Evolutionary conservation across 1,140 invertebrate genomes (phyloP).

Genomic region (Bombus haemorrhoidalis): DNA sequence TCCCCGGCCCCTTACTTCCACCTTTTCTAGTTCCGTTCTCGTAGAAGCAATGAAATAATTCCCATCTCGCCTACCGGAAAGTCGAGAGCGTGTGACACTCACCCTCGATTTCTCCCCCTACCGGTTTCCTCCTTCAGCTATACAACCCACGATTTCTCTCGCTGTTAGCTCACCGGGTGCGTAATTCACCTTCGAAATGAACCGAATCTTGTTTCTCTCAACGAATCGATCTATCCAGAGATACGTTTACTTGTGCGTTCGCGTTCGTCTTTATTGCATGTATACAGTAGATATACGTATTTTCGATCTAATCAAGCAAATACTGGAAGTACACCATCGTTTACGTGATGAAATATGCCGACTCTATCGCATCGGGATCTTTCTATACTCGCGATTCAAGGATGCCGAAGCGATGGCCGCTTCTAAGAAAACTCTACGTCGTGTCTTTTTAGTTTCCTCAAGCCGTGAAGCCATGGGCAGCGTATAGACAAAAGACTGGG

Average conservation of each 20-base stretch:
- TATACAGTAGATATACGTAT: too few species aligned
- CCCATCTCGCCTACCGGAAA: constrained; percentile 29
- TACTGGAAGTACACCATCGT: background rate
- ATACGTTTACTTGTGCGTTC: background rate
- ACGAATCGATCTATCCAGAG: background rate
- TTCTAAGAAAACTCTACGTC: too few species aligned
- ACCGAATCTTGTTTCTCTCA: background rate
- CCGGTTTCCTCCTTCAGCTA: background rate
- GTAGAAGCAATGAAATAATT: constrained; percentile 54
- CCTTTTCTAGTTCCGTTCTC: constrained; percentile 34
- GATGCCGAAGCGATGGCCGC: too few species aligned
- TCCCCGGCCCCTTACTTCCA: constrained; percentile 1
- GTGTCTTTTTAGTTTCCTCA: too few species aligned
- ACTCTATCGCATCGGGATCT: background rate
- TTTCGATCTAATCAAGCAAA: background rate
- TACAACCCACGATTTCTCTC: background rate
- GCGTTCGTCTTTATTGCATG: too few species aligned
- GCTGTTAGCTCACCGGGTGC: background rate
- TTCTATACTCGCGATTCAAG: background rate
- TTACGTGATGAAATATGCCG: background rate
- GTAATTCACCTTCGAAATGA: constrained; percentile 21
- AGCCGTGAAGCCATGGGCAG: too few species aligned
- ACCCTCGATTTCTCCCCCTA: background rate
- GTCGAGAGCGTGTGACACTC: constrained; percentile 35
- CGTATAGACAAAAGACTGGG: too few species aligned